Conservation (phyloP, 2,888 invertebrate species). For the Adelognathus sp. region DNA sequence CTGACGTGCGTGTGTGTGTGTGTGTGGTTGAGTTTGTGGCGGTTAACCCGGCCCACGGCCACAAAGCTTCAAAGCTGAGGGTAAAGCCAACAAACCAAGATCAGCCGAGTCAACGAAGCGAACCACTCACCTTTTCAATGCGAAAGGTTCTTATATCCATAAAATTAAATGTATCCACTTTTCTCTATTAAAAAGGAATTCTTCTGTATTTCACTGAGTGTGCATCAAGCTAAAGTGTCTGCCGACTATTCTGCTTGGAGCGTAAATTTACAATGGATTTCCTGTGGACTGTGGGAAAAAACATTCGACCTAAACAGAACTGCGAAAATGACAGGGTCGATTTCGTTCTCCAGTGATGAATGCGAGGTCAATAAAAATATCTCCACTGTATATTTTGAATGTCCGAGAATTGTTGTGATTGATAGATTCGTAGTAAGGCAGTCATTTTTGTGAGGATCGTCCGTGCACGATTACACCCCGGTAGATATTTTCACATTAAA, state of each 20-base stretch:
- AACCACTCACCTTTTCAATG: slow-evolving; percentile 7
- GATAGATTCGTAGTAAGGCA: too few relatives aligned
- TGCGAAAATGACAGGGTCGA: too few relatives aligned
- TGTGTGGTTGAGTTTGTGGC: neutral
- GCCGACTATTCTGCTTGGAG: neutral
- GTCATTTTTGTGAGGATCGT: too few relatives aligned
- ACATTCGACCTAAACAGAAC: too few relatives aligned
- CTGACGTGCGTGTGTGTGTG: neutral
- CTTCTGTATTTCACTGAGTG: neutral
- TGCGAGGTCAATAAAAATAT: too few relatives aligned
- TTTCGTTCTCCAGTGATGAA: too few relatives aligned
- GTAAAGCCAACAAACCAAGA: slow-evolving; percentile 31
- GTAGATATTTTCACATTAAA: too few relatives aligned
- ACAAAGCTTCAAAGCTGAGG: slow-evolving; percentile 28
- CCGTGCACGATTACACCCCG: too few relatives aligned
- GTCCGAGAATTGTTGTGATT: too few relatives aligned
- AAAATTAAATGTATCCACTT: slow-evolving; percentile 21
- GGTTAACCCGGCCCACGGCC: slow-evolving; percentile 9
- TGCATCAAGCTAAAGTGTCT: neutral
- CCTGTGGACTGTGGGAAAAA: too few relatives aligned
- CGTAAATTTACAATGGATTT: neutral
- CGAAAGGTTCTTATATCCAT: neutral
- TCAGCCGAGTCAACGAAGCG: slow-evolving; percentile 24
- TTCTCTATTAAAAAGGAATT: neutral
- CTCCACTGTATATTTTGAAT: too few relatives aligned